Base-by-base conservation (phyloP, 2,113 vertebrate species). In the Leucopsar rothschildi region DNA sequence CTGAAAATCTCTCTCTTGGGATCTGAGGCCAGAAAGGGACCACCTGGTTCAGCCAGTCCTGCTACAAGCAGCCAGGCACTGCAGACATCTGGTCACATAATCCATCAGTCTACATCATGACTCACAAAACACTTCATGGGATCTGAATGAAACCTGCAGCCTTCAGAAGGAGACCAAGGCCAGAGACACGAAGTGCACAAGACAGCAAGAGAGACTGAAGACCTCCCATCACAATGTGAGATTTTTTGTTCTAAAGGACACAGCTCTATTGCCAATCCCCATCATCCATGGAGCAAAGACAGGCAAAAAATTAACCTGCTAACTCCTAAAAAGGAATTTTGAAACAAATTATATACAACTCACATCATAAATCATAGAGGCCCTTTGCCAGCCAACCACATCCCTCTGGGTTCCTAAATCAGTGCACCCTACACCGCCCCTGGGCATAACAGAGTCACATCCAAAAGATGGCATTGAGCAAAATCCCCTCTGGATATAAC, bases 181-280 rank as follows among this genome's bases (percentile, higher is more conserved):
- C 70, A 92, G n/a, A 66, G 15, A 39, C 10, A 66, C 1, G 1
- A 86, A 56, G 17, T 0, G 0, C 27, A 53, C 0, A 0, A 45
- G 17, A 70, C 8, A 39, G 12, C 25, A 94, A 64, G 53, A 73
- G 25, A 64, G 33, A 56, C 42, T 57, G 39, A 40, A 55, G 47
- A 82, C 8, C 29, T 85, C 53, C 24, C 40, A 55, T 37, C 1
- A 2, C 40, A 87, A 71, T 14, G 6, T 1, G 1, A 39, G 49
- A 71, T 44, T 52, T 91, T 68, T 44, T 60, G 0, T 17, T 42
- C 10, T n/a, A 28, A 42, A 79, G 31, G 10, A 50, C 23, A 39
- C 35, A 10, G 45, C 12, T 93, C 63, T 75, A 33, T 9, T 3
- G 7, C 56, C 21, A 79, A 56, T 44, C 14, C 3, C 7, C 5